These are phyloP conservation scores for Protomyctophum bolini DNA, from an alignment of 2,113 vertebrate genomes.

Conservation along the genomic window DNA sequence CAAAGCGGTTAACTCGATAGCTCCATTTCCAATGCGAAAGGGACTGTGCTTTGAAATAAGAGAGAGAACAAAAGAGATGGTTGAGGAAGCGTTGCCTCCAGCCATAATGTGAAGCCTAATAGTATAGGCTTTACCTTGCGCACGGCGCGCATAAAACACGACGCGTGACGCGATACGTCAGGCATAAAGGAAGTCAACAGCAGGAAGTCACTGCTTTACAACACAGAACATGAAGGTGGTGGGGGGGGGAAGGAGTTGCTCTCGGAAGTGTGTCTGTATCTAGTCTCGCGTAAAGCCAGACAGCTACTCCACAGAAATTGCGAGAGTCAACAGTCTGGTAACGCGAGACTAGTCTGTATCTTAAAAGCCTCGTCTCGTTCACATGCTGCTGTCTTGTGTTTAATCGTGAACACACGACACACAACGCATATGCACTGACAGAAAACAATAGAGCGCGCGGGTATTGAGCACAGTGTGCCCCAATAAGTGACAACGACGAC, in stretches of 20 bases:
- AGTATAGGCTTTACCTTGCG: no score
- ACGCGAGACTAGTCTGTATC: no score
- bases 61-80: constrained; percentile 11
- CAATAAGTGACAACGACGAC: constrained; percentile 37
- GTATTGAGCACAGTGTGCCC: constrained; percentile 38
- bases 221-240: constrained; percentile 1
- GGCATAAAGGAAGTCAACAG: constrained; percentile 2
- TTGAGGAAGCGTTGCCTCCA: constrained; percentile 33
- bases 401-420: constrained; percentile 31
- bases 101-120: constrained; percentile 18
- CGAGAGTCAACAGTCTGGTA: no score
- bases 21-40: constrained; percentile 23
- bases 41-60: constrained; percentile 45
- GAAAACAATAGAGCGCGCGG: constrained; percentile 40
- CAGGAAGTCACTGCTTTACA: constrained; percentile 13
- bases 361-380: constrained; percentile 4
- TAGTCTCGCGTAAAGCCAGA: neutral
- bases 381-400: constrained; percentile 45
- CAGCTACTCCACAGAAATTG: no score
- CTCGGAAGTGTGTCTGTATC: constrained; percentile 8
- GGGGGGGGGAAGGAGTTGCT: constrained; percentile 9
- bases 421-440: constrained; percentile 34
- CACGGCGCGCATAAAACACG: no score
- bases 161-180: no score
- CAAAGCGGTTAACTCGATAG: neutral